These are phyloP conservation scores for Erebia palarica DNA, from an alignment of 2,888 invertebrate species.

Conservation along the genomic window DNA sequence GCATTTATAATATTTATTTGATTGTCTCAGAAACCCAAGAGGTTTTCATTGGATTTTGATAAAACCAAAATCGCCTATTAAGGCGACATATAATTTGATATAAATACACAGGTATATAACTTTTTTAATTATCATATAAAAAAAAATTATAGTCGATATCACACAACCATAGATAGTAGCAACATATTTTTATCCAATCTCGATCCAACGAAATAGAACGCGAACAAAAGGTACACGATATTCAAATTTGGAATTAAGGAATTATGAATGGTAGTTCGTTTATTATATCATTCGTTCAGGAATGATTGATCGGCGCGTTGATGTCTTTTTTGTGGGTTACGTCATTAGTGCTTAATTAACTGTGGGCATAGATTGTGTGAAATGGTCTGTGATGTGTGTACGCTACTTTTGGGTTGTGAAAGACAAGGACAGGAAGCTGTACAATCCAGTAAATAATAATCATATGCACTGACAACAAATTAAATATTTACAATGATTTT, in stretches of 20 bases:
- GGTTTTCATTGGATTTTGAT: too few species aligned
- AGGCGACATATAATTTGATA: too few species aligned
- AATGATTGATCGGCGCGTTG: slow-evolving; percentile 43
- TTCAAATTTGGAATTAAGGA: slow-evolving; percentile 73
- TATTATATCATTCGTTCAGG: slow-evolving; percentile 42
- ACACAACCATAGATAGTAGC: slow-evolving; percentile 7
- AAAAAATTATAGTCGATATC: too few species aligned
- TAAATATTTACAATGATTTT: too few species aligned
- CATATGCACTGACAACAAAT: too few species aligned
- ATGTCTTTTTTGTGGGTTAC: slow-evolving; percentile 43
- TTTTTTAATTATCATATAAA: too few species aligned
- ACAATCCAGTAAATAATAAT: too few species aligned
- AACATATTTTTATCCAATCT: slow-evolving; percentile 44
- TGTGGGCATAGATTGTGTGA: slow-evolving; percentile 27
- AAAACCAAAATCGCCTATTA: too few species aligned
- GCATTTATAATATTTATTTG: too few species aligned
- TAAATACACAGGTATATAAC: too few species aligned
- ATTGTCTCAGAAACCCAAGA: too few species aligned
- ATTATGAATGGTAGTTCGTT: slow-evolving; percentile 62
- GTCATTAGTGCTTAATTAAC: slow-evolving; percentile 43
- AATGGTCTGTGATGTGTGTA: slow-evolving; percentile 13
- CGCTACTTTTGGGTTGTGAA: neutral
- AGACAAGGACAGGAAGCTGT: neutral
- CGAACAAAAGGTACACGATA: slow-evolving; percentile 48
- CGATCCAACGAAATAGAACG: slow-evolving; percentile 61